phyloP scores from a whole-genome alignment of 2,797 vertebrate species.

The Periophthalmus magnuspinnatus region DNA sequence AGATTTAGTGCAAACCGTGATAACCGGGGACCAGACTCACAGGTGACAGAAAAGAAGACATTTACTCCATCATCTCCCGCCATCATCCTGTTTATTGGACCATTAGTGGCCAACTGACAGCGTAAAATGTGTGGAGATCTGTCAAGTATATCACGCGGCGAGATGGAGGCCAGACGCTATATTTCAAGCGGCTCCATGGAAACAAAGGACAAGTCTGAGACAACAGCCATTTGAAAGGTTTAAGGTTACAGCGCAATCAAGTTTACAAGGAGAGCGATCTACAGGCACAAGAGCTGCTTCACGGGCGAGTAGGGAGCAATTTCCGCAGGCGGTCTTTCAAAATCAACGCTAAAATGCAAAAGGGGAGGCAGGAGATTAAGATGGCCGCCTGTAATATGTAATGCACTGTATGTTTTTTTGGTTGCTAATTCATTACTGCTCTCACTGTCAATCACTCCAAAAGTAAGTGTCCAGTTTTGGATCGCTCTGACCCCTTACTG shows the following conservation, averaged over 20 bases:
- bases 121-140: slow-evolving; percentile 40
- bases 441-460: no score
- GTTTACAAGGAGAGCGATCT: slow-evolving; percentile 20
- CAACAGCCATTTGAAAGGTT: slow-evolving; percentile 18
- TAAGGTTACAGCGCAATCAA: slow-evolving; percentile 20
- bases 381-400: neutral
- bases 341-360: neutral
- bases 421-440: no score
- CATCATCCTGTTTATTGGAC: slow-evolving; percentile 62
- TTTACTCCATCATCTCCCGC: slow-evolving; percentile 51
- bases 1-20: slow-evolving; percentile 48
- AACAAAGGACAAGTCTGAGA: slow-evolving; percentile 23
- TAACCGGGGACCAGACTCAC: slow-evolving; percentile 33
- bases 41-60: slow-evolving; percentile 36
- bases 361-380: neutral
- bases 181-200: slow-evolving; percentile 17
- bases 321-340: neutral
- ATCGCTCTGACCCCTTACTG: no score
- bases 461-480: no score
- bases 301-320: neutral
- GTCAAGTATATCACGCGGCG: slow-evolving; percentile 47
- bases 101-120: slow-evolving; percentile 66
- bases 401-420: no score
- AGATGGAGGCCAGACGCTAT: slow-evolving; percentile 10
- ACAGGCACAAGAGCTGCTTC: slow-evolving; percentile 4